A percentile compares a stretch with the other conserved stretches of the same genome.
Evolutionary conservation across 2,888 invertebrate species (phyloP).

Genomic region (Conomelus anceps): DNA sequence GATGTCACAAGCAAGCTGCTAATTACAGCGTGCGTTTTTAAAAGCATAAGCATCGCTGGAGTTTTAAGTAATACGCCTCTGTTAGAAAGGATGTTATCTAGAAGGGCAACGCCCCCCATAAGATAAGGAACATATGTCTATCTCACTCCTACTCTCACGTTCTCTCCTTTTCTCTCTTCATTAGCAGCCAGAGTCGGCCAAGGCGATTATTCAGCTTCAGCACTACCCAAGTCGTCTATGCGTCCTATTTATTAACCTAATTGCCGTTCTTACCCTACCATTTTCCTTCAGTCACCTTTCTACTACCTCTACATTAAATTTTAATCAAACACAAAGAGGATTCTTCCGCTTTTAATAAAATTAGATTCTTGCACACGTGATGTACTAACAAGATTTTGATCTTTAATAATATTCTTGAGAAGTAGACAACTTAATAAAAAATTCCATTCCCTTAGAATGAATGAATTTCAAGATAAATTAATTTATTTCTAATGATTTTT

Average conservation of each 20-base stretch:
- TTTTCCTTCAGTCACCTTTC: not conserved
- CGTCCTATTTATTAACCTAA: not conserved
- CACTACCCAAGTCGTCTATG: not conserved
- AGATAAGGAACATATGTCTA: slow-evolving; percentile 2
- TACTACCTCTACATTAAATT: not conserved
- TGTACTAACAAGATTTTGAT: not conserved
- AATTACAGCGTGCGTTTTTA: not conserved
- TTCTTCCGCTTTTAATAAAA: not conserved
- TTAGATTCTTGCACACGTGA: not conserved
- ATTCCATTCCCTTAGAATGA: not conserved
- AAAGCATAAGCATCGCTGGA: not conserved
- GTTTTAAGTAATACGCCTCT: not conserved
- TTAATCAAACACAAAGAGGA: not conserved
- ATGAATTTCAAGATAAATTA: no score
- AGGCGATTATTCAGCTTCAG: not conserved
- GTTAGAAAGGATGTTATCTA: not conserved
- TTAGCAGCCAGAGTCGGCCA: not conserved
- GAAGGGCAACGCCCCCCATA: slow-evolving; percentile 4
- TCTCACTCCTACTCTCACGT: not conserved
- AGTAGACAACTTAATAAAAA: not conserved
- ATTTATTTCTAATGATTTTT: no score
- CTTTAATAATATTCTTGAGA: not conserved
- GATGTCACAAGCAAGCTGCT: not conserved
- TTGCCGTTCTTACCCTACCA: not conserved
- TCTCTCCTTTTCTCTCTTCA: not conserved